These are phyloP conservation scores for Orcinus orca DNA, from an alignment of 2,113 vertebrate species.

Conservation along the genomic window DNA sequence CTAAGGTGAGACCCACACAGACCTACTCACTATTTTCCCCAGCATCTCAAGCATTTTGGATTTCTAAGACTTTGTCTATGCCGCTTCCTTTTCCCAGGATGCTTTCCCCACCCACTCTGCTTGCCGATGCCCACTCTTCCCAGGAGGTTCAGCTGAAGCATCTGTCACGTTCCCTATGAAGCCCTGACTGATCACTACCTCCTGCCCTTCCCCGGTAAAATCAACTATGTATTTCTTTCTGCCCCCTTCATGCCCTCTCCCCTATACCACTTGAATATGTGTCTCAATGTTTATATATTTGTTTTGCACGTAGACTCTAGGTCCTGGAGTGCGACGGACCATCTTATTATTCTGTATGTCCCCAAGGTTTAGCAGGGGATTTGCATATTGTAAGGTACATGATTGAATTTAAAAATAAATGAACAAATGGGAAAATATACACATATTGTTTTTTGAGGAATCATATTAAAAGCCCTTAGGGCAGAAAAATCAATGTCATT, in stretches of 20 bases:
- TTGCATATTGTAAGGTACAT: neutral
- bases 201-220: neutral
- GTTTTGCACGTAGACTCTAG: neutral
- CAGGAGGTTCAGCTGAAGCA: neutral
- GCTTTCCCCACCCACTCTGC: neutral
- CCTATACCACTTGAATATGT: neutral
- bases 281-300: neutral
- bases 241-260: too few relatives aligned
- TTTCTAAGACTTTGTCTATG: neutral
- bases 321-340: neutral
- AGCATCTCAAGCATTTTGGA: neutral
- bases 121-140: neutral
- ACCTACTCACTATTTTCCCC: rapidly evolving
- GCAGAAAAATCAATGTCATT: neutral
- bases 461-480: neutral
- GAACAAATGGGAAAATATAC: neutral
- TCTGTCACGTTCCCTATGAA: neutral
- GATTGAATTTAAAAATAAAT: neutral
- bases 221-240: neutral
- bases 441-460: neutral
- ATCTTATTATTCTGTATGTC: neutral
- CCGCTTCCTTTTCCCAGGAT: neutral
- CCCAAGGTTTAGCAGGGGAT: neutral
- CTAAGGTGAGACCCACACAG: neutral
- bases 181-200: neutral